These are phyloP conservation scores for Holacanthus passer DNA, from an alignment of 2,113 vertebrate genomes.

Conservation along the genomic window DNA sequence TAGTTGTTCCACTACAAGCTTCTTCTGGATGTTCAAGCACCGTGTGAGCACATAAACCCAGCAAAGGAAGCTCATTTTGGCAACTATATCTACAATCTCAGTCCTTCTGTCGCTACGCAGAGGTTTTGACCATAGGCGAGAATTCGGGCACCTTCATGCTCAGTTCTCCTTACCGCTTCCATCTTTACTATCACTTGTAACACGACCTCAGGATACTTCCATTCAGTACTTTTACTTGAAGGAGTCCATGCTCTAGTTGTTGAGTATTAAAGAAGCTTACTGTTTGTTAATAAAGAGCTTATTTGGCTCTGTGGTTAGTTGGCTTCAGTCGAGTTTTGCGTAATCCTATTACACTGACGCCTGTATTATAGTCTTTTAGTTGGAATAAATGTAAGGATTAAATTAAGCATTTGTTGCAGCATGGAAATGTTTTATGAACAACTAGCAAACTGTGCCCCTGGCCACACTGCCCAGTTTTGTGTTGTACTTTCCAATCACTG, in stretches of 20 bases:
- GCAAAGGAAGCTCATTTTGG: not conserved
- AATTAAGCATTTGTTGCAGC: slow-evolving; percentile 25
- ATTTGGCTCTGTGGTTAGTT: slow-evolving; percentile 38
- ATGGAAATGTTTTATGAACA: slow-evolving; percentile 28
- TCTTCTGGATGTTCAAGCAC: not conserved
- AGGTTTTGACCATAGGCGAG: not conserved
- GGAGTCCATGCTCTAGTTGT: slow-evolving; percentile 44
- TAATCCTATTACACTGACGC: slow-evolving; percentile 51
- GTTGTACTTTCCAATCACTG: slow-evolving; percentile 22
- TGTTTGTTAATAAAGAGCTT: slow-evolving; percentile 57
- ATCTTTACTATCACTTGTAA: not conserved
- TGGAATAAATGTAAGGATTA: slow-evolving; percentile 47
- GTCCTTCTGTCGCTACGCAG: not conserved
- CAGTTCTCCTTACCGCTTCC: not conserved
- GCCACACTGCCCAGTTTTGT: not conserved
- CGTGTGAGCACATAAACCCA: not conserved
- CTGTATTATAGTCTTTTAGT: slow-evolving; percentile 28
- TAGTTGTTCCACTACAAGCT: not conserved
- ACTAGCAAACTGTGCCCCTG: not conserved
- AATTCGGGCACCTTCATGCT: not conserved
- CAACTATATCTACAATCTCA: not conserved
- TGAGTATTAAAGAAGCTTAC: slow-evolving; percentile 49
- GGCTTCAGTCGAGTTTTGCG: slow-evolving; percentile 18
- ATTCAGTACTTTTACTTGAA: slow-evolving; percentile 10
- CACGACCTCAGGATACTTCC: not conserved